Conservation (phyloP, 2,888 invertebrate species). For the Sphaerolaimus hirsutus region DNA sequence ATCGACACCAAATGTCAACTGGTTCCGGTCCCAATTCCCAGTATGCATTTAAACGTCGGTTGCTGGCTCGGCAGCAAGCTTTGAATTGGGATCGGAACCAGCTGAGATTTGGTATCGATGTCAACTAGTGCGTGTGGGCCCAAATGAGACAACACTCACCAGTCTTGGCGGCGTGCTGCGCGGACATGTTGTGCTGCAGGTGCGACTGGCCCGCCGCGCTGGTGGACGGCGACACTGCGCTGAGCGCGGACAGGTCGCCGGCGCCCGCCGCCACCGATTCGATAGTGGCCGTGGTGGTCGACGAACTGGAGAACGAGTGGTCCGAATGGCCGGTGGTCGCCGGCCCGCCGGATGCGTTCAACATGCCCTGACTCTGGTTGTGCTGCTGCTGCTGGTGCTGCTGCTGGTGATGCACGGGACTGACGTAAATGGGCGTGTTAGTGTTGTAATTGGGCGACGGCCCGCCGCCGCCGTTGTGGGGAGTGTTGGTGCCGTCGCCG, state of each 20-base stretch:
- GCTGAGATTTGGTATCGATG: too few species aligned
- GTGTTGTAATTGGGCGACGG: not conserved
- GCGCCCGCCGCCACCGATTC: slow-evolving; percentile 2
- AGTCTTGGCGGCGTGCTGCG: slow-evolving; percentile 7
- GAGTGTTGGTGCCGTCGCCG: not conserved
- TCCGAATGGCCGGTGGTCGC: slow-evolving; percentile 8
- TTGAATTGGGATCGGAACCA: too few species aligned
- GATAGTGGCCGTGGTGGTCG: slow-evolving; percentile 4
- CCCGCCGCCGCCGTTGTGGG: not conserved
- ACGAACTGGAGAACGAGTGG: slow-evolving; percentile 7
- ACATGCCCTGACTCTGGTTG: slow-evolving; percentile 3
- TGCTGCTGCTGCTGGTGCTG: slow-evolving; percentile 3
- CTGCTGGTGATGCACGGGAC: not conserved
- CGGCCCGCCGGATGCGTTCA: slow-evolving; percentile 3
- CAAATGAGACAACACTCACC: not conserved
- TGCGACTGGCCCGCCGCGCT: slow-evolving; percentile 10
- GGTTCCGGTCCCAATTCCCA: too few species aligned
- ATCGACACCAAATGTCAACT: too few species aligned
- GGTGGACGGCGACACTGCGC: slow-evolving; percentile 10
- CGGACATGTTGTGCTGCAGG: slow-evolving; percentile 10
- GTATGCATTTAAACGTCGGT: too few species aligned
- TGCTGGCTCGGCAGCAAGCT: too few species aligned
- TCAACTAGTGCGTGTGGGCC: too few species aligned
- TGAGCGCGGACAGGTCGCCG: slow-evolving; percentile 1
- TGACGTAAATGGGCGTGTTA: not conserved